phyloP scores from a whole-genome alignment of 2,888 invertebrate genomes.

The Epinotia nisella region DNA sequence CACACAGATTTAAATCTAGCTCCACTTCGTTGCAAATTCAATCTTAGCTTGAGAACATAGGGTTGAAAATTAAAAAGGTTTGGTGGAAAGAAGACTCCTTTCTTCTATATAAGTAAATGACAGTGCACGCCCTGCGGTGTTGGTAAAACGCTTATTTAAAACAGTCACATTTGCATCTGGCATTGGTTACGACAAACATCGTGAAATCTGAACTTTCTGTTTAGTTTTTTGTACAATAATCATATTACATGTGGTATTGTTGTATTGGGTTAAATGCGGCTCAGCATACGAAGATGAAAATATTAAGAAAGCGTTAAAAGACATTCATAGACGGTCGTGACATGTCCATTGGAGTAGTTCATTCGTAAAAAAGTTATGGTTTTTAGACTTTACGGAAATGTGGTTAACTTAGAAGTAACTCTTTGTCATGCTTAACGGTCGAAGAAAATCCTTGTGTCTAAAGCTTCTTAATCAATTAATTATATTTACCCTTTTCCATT shows the following conservation, averaged over 20 bases:
- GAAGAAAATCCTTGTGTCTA: no score
- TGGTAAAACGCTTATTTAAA: constrained; percentile 32
- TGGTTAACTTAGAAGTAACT: no score
- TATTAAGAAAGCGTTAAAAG: background rate
- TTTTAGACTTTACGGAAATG: no score
- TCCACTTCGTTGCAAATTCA: background rate
- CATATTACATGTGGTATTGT: background rate
- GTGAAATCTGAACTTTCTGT: constrained; percentile 34
- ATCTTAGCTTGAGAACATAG: background rate
- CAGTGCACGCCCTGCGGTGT: constrained; percentile 23
- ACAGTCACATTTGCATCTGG: constrained; percentile 34
- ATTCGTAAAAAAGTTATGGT: no score
- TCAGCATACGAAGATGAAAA: background rate
- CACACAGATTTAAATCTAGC: background rate
- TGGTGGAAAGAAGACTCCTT: background rate
- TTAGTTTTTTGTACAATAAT: constrained; percentile 9
- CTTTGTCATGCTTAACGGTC: no score
- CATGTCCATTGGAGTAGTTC: no score
- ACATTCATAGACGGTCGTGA: no score
- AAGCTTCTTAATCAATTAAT: no score
- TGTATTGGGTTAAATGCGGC: background rate
- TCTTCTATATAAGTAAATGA: background rate
- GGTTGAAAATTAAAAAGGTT: background rate
- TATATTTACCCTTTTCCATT: no score
- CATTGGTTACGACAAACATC: constrained; percentile 29